Percentiles rank a stretch among this genome's conserved stretches.
phyloP scores from a whole-genome alignment of 2,113 vertebrate genomes.

The Hemiprocne comata region DNA sequence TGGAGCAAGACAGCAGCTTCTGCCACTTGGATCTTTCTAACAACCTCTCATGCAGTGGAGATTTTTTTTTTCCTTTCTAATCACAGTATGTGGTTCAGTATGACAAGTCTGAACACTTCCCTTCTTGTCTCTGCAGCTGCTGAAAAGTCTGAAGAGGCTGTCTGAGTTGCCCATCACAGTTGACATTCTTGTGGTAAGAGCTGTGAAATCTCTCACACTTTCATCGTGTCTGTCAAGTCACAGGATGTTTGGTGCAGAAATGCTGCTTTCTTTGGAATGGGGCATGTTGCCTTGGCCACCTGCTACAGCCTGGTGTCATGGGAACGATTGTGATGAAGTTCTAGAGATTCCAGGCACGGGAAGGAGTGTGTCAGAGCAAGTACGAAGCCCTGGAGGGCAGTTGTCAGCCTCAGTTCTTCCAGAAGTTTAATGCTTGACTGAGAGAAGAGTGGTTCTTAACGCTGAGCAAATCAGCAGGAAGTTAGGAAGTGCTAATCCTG shows the following conservation, averaged over 20 bases:
- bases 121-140: conserved; percentile 79
- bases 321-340: accelerated
- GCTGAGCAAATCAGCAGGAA: neutral
- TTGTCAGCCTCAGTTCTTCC: neutral
- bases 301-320: neutral
- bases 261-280: neutral
- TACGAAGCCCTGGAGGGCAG: neutral
- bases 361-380: neutral
- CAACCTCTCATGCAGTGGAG: neutral
- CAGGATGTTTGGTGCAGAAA: neutral
- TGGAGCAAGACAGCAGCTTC: neutral
- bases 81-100: neutral
- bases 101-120: neutral
- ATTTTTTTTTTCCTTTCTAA: neutral
- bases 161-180: conserved; percentile 93
- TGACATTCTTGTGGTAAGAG: conserved; percentile 94
- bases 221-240: neutral
- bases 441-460: neutral
- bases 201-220: conserved; percentile 1
- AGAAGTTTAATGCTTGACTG: neutral
- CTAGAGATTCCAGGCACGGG: neutral
- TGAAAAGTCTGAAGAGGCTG: conserved; percentile 93
- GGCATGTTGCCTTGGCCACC: neutral
- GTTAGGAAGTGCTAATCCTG: neutral
- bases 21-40: neutral